phyloP scores from a whole-genome alignment of 2,888 invertebrate species.

The Tipula helvola region DNA sequence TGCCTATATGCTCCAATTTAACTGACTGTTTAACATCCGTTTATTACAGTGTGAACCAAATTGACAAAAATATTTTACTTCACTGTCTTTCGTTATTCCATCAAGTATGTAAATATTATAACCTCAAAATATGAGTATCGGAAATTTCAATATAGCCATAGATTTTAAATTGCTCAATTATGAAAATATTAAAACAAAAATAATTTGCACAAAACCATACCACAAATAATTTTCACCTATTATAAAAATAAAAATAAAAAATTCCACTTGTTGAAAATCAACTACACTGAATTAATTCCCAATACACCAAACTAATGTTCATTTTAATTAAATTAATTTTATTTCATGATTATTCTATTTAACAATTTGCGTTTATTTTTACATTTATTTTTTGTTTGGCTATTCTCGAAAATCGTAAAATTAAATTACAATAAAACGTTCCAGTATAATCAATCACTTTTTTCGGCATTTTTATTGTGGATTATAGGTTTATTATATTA shows the following conservation, averaged over 20 bases:
- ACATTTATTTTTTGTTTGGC: not conserved
- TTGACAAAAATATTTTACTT: too few species aligned
- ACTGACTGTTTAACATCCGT: too few species aligned
- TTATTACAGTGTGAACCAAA: too few species aligned
- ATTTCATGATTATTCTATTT: not conserved
- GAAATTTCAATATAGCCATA: too few species aligned
- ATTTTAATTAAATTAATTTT: not conserved
- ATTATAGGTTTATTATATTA: not conserved
- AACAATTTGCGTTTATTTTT: not conserved
- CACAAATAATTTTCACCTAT: not conserved
- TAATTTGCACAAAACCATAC: not conserved
- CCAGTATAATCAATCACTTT: not conserved
- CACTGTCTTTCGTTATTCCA: too few species aligned
- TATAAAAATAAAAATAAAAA: not conserved
- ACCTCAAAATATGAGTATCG: too few species aligned
- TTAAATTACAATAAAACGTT: not conserved
- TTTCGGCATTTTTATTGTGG: not conserved
- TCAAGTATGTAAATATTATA: too few species aligned
- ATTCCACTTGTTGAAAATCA: not conserved
- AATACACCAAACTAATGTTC: not conserved
- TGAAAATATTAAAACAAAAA: not conserved
- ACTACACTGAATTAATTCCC: not conserved
- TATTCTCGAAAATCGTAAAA: not conserved
- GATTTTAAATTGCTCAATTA: not conserved
- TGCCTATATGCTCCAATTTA: too few species aligned